Percentiles rank a stretch among this genome's conserved stretches.
Evolutionary conservation across 2,797 vertebrate species (phyloP).

Genomic region (Eidolon dupreanum): DNA sequence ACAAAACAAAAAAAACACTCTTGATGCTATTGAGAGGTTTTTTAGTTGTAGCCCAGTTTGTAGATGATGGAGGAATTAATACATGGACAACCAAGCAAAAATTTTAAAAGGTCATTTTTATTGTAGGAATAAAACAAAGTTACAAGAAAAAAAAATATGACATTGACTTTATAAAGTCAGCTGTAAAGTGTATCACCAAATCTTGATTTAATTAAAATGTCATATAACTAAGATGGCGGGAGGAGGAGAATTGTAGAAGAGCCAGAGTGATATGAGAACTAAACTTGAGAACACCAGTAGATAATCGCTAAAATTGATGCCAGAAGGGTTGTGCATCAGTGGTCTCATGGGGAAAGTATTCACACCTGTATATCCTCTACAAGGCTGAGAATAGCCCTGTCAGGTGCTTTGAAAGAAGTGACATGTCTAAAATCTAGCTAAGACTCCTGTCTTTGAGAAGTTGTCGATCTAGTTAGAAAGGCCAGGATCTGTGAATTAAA

Average conservation of each 20-base stretch:
- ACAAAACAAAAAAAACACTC: background rate
- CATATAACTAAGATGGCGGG: background rate
- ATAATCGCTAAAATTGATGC: background rate
- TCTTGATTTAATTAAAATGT: constrained; percentile 3
- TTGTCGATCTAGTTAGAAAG: background rate
- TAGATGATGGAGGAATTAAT: background rate
- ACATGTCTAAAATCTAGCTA: background rate
- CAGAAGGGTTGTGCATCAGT: background rate
- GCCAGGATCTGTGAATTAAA: background rate
- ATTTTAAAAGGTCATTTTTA: background rate
- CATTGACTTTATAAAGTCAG: background rate
- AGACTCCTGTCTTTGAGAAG: background rate
- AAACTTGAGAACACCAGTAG: background rate
- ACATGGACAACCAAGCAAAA: background rate
- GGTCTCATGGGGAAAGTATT: background rate
- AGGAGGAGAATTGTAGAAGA: background rate
- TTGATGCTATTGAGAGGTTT: background rate
- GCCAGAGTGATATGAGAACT: background rate
- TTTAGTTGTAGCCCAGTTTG: background rate
- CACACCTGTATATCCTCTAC: background rate
- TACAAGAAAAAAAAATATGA: background rate
- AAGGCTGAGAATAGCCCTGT: background rate
- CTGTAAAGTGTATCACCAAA: background rate
- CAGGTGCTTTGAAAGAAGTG: background rate
- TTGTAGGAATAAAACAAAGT: background rate